Base-by-base conservation (phyloP, 1,140 invertebrate species). In the Scaptomyza pallida region DNA sequence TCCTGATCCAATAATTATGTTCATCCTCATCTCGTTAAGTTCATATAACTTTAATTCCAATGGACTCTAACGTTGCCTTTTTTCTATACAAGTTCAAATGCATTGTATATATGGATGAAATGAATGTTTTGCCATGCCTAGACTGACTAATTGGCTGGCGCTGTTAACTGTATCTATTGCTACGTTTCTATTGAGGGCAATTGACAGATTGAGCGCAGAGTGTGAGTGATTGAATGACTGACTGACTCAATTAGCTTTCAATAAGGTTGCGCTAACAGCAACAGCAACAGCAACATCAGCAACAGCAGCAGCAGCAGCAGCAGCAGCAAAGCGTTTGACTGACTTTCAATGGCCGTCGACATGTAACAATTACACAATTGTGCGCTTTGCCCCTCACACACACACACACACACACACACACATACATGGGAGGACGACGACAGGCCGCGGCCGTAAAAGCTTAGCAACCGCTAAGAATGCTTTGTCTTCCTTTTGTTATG, bases 191-290 rank as follows among this genome's bases (percentile, higher is more conserved):
- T 63, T 47, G 48, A 26, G 52, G 9, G 52, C 15, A 15, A 30
- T 52, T 67, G 52, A 44, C 45, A 44, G 33, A 15, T 15, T 17
- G 33, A 37, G 33, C 33, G 12, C n/a, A n/a, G 33, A 12, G 12
- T 9, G 33, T 10, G 15, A 19, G 45, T 67, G 52, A 37, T 4
- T 48, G 21, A 37, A 15, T 23, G 51, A 56, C 23, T 45, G 59
- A 33, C 15, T 45, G 77, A 61, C 72, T 75, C 78, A 81, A 81
- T 81, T 81, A 73, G 68, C 68, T 65, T 72, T 81, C 78, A 81
- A 81, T 81, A 61, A 64, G 72, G 8, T n/a, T 37, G 3, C 33
- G 48, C 59, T 47, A 51, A 30, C 8, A 9, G 26, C 56, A 45
- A 1, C 26, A 30, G 6, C 5, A 26, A 10, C 33, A 35, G 33